A percentile compares a stretch with the other conserved stretches of the same genome.
phyloP scores from a whole-genome alignment of 2,797 vertebrate species.

The Gobio occitaniae region DNA sequence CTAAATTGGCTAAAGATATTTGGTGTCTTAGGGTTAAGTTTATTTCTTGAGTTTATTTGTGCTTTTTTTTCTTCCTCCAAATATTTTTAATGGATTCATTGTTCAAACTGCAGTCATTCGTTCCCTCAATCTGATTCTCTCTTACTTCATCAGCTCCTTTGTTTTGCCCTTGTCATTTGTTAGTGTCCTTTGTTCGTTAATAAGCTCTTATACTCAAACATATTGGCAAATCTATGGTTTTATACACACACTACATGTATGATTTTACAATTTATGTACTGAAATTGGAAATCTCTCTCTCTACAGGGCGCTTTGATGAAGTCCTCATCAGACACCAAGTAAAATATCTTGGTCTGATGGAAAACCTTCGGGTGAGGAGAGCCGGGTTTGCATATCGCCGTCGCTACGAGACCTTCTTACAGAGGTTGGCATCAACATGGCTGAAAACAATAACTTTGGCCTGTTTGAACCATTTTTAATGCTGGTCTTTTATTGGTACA shows the following conservation, averaged over 20 bases:
- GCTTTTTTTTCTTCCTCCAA: not conserved
- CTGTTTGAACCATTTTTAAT: not conserved
- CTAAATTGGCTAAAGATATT: not conserved
- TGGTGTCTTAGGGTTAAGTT: not conserved
- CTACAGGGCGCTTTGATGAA: constrained; percentile 91
- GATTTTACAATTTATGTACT: not conserved
- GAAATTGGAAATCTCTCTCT: not conserved
- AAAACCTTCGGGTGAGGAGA: constrained; percentile 94
- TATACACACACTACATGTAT: not conserved
- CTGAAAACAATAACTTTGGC: not conserved
- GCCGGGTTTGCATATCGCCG: constrained; percentile 97
- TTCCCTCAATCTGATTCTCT: constrained; percentile 1
- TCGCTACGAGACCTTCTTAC: constrained; percentile 93
- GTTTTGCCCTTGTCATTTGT: constrained; percentile 37
- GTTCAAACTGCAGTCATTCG: constrained; percentile 12
- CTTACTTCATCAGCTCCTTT: constrained; percentile 19
- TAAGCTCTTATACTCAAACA: not conserved
- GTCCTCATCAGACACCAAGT: constrained; percentile 97
- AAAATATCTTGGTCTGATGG: constrained; percentile 97
- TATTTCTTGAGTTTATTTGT: not conserved
- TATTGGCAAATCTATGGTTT: not conserved
- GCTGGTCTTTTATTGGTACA: not conserved
- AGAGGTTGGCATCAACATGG: constrained; percentile 82
- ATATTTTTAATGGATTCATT: constrained; percentile 9
- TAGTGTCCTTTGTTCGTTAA: constrained; percentile 52